phyloP scores from a whole-genome alignment of 2,113 vertebrate genomes.

The Oryzias melastigma region DNA sequence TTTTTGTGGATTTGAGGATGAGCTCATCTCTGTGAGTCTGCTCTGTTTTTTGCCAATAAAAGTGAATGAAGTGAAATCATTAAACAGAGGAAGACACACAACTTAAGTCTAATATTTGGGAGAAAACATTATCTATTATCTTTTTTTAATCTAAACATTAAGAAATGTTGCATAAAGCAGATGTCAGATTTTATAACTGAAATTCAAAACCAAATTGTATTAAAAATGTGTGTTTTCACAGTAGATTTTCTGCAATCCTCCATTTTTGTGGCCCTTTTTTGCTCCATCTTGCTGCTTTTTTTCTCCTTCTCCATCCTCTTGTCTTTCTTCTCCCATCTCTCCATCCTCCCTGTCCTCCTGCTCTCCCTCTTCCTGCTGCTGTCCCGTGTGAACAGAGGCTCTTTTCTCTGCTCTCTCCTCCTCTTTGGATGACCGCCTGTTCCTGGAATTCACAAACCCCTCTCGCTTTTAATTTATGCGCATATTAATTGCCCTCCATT shows the following conservation, averaged over 20 bases:
- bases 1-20: too few relatives aligned
- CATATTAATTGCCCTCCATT: constrained; percentile 82
- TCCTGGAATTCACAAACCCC: constrained; percentile 72
- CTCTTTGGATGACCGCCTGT: constrained; percentile 71
- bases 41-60: too few relatives aligned
- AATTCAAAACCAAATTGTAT: background rate
- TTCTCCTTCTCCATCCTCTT: background rate
- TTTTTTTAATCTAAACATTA: too few relatives aligned
- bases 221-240: background rate
- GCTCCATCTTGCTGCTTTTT: background rate
- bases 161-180: too few relatives aligned
- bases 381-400: constrained; percentile 75
- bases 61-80: too few relatives aligned
- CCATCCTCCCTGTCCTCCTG: background rate
- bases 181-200: too few relatives aligned
- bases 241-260: background rate
- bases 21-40: too few relatives aligned
- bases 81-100: too few relatives aligned
- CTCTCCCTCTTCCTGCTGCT: constrained; percentile 39
- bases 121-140: too few relatives aligned
- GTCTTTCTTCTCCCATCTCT: background rate
- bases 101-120: too few relatives aligned
- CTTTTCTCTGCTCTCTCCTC: constrained; percentile 63
- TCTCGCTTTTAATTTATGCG: constrained; percentile 83
- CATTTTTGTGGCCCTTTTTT: background rate